These are phyloP conservation scores for Rhopalosiphum maidis DNA, from an alignment of 1,140 invertebrate species.

Conservation along the genomic window DNA sequence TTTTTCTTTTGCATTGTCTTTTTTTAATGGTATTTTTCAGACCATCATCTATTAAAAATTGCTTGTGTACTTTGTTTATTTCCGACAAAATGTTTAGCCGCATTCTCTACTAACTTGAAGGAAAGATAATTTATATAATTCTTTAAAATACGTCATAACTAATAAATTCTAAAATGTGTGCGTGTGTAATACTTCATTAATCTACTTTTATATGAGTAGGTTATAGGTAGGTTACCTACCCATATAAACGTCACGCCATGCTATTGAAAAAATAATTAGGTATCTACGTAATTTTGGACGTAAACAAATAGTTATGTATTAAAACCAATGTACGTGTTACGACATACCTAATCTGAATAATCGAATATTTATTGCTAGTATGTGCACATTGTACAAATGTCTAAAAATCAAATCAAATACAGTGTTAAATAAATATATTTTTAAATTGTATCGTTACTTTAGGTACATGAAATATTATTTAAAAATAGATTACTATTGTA, in stretches of 20 bases:
- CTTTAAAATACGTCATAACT: not conserved
- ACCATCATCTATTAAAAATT: too few species aligned
- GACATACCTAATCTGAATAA: not conserved
- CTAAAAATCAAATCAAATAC: not conserved
- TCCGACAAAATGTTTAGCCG: too few species aligned
- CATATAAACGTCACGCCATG: not conserved
- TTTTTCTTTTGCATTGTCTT: too few species aligned
- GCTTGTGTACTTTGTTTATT: too few species aligned
- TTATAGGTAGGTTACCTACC: not conserved
- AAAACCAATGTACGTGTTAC: not conserved
- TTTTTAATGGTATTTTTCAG: too few species aligned
- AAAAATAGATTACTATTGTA: too few species aligned
- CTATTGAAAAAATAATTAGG: not conserved
- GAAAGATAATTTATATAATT: too few species aligned
- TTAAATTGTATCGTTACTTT: too few species aligned
- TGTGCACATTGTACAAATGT: not conserved
- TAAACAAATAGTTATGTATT: not conserved
- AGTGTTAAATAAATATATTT: not conserved
- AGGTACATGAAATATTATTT: too few species aligned
- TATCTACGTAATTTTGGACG: not conserved
- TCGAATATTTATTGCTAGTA: not conserved
- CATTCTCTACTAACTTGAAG: too few species aligned
- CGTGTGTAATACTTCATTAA: constrained; percentile 12
- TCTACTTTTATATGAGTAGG: not conserved
- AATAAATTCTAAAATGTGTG: not conserved